phyloP scores from a whole-genome alignment of 1,140 invertebrate species.

The Drosophila watanabei region DNA sequence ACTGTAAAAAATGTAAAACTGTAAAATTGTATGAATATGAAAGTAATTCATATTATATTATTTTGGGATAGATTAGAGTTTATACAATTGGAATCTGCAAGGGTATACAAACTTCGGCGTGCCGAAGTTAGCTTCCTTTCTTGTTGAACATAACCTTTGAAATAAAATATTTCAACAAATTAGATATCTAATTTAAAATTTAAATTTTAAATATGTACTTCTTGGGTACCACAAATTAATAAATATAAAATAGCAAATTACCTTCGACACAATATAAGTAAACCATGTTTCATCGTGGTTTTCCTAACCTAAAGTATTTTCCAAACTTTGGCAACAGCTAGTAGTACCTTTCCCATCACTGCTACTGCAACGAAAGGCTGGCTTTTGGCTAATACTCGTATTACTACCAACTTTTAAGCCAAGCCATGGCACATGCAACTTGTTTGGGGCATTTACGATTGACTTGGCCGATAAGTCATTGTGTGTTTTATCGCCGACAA shows the following conservation, averaged over 20 bases:
- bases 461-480: slow-evolving; percentile 70
- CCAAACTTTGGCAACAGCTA: background rate
- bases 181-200: too few relatives aligned
- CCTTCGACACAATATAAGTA: background rate
- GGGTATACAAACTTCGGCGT: too few relatives aligned
- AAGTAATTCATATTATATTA: too few relatives aligned
- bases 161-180: too few relatives aligned
- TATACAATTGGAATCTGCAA: too few relatives aligned
- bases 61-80: too few relatives aligned
- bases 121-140: too few relatives aligned
- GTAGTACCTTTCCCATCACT: slow-evolving; percentile 1
- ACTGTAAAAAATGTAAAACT: too few relatives aligned
- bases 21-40: too few relatives aligned
- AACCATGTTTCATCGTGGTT: too few relatives aligned
- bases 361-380: slow-evolving; percentile 32
- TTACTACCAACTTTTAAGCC: slow-evolving; percentile 25
- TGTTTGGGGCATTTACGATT: slow-evolving; percentile 65
- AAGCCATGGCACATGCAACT: slow-evolving; percentile 62
- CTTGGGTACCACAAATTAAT: too few relatives aligned
- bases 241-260: background rate
- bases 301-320: background rate
- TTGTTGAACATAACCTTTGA: background rate
- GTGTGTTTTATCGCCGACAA: slow-evolving; percentile 72
- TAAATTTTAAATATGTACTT: background rate
- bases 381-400: slow-evolving; percentile 35